These are phyloP conservation scores for Pteria penguin DNA, from an alignment of 2,888 invertebrate genomes.

Conservation along the genomic window DNA sequence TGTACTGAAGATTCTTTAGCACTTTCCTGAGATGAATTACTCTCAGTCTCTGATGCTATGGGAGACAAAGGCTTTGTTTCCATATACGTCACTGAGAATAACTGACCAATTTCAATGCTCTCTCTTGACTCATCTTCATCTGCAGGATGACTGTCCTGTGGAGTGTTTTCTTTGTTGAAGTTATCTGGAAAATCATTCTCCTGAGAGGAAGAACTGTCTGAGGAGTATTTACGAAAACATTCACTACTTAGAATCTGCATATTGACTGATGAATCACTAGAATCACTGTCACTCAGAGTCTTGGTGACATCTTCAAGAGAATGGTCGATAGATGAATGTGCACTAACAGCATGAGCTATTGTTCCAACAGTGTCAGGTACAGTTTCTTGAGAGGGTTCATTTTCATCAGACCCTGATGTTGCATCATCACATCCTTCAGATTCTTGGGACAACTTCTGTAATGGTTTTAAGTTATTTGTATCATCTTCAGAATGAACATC, in stretches of 20 bases:
- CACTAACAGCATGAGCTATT: background rate
- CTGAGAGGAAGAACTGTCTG: background rate
- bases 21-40: background rate
- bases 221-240: background rate
- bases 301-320: background rate
- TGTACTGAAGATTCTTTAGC: too few relatives aligned
- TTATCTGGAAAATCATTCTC: background rate
- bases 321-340: background rate
- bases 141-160: background rate
- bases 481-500: background rate
- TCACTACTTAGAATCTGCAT: background rate
- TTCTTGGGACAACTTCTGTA: too few relatives aligned
- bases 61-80: background rate
- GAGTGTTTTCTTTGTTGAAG: background rate
- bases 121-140: background rate
- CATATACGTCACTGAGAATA: background rate
- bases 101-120: background rate
- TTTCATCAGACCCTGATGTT: background rate
- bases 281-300: background rate
- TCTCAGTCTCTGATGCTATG: background rate
- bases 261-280: background rate
- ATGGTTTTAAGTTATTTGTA: background rate
- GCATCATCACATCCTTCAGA: background rate
- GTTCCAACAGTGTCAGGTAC: background rate
- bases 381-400: background rate